These are phyloP conservation scores for Keiferia lycopersicella DNA, from an alignment of 2,888 invertebrate genomes.

Conservation along the genomic window DNA sequence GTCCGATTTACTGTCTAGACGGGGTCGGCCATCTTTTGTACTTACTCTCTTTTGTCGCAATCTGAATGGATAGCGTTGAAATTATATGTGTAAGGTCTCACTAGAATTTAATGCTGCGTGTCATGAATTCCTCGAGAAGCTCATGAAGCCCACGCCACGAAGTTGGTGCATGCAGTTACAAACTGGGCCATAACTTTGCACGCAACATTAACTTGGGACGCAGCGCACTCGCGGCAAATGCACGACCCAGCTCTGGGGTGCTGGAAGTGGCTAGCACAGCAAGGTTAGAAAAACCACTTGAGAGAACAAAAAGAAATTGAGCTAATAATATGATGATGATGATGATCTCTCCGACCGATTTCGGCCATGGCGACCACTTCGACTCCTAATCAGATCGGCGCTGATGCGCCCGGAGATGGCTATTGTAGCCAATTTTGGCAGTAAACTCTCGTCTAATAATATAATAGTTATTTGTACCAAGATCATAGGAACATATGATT, in stretches of 20 bases:
- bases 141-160: constrained; percentile 50
- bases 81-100: constrained; percentile 17
- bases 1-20: too few species aligned
- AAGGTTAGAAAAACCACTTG: too few species aligned
- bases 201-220: constrained; percentile 74
- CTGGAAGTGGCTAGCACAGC: not conserved
- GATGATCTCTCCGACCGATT: too few species aligned
- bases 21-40: not conserved
- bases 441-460: too few species aligned
- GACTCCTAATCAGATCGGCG: too few species aligned
- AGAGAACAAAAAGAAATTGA: too few species aligned
- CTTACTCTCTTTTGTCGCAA: constrained; percentile 3
- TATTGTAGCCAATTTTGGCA: too few species aligned
- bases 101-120: constrained; percentile 61
- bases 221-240: constrained; percentile 54
- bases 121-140: constrained; percentile 61
- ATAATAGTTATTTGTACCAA: too few species aligned
- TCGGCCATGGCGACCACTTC: too few species aligned
- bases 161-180: constrained; percentile 67
- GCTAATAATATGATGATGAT: too few species aligned
- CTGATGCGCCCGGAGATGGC: too few species aligned
- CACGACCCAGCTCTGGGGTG: constrained; percentile 28
- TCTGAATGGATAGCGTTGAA: not conserved
- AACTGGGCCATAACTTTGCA: constrained; percentile 72
- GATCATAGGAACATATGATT: not conserved